Evolutionary conservation across 1,140 invertebrate species (phyloP).

Genomic region (Lasioglossum baleicum): DNA sequence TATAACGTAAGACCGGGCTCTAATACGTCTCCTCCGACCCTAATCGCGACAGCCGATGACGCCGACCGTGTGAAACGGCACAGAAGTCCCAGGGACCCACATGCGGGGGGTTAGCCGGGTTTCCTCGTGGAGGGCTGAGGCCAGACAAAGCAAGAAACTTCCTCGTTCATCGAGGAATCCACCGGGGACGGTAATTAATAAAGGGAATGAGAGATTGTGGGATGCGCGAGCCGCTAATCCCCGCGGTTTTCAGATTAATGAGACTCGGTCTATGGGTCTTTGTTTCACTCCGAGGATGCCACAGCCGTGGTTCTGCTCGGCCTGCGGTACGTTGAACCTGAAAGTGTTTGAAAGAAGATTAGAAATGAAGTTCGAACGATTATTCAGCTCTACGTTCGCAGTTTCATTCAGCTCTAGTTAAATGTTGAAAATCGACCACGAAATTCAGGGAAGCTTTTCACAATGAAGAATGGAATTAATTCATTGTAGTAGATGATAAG

Average conservation of each 20-base stretch:
- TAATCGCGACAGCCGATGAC: slow-evolving; percentile 9
- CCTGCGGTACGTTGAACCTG: background rate
- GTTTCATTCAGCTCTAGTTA: too few species aligned
- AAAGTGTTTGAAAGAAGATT: background rate
- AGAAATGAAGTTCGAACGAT: too few species aligned
- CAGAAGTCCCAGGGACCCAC: slow-evolving; percentile 12
- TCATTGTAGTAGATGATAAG: too few species aligned
- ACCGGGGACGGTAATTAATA: slow-evolving; percentile 19
- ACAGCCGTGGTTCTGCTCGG: too few species aligned
- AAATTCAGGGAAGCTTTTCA: too few species aligned
- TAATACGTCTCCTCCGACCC: slow-evolving; percentile 27
- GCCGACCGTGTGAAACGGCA: slow-evolving; percentile 43
- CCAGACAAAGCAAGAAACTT: slow-evolving; percentile 28
- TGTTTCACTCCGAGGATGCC: background rate
- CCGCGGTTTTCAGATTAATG: background rate
- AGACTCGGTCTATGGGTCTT: background rate
- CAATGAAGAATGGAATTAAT: too few species aligned
- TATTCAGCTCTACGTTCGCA: too few species aligned
- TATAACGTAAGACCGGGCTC: too few species aligned
- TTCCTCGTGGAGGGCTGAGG: background rate
- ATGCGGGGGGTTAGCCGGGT: background rate
- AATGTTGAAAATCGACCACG: too few species aligned
- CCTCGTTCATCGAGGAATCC: slow-evolving; percentile 8
- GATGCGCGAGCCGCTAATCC: background rate
- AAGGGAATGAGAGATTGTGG: background rate